phyloP scores from a whole-genome alignment of 2,888 invertebrate species.

The Oxycera nigricornis region DNA sequence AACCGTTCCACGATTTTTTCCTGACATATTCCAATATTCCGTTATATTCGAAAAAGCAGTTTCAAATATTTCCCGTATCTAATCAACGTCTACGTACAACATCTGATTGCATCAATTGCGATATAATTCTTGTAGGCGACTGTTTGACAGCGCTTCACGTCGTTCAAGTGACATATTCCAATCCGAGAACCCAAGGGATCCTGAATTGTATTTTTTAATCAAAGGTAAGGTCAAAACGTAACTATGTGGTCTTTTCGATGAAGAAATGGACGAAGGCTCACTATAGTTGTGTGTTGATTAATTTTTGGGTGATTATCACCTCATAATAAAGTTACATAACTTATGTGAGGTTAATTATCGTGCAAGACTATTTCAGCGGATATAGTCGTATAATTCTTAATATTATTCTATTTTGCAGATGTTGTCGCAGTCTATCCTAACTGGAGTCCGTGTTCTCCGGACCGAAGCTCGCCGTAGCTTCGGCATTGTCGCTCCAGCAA shows the following conservation, averaged over 20 bases:
- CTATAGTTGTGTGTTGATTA: not conserved
- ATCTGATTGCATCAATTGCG: too few relatives aligned
- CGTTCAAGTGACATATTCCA: conserved; percentile 29
- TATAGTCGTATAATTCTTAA: not conserved
- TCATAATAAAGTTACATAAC: conserved; percentile 37
- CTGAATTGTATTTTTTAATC: not conserved
- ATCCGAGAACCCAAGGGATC: not conserved
- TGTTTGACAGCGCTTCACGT: conserved; percentile 35
- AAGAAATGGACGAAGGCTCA: not conserved
- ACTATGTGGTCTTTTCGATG: not conserved
- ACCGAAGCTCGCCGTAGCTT: conserved; percentile 72
- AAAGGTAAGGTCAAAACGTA: not conserved
- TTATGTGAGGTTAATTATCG: conserved; percentile 28
- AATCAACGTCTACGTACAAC: too few relatives aligned
- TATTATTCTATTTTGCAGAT: conserved; percentile 62
- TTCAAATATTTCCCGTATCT: too few relatives aligned
- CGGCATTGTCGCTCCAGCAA: conserved; percentile 72
- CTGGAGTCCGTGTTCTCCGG: conserved; percentile 64
- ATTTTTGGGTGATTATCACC: not conserved
- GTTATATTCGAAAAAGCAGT: too few relatives aligned
- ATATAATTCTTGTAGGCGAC: conserved; percentile 16
- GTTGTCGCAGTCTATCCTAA: conserved; percentile 65
- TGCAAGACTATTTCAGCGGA: not conserved
- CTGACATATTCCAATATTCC: too few relatives aligned
- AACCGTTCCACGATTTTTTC: too few relatives aligned